Conservation (phyloP, 1,140 invertebrate genomes). For the Hylaeus volcanicus region DNA sequence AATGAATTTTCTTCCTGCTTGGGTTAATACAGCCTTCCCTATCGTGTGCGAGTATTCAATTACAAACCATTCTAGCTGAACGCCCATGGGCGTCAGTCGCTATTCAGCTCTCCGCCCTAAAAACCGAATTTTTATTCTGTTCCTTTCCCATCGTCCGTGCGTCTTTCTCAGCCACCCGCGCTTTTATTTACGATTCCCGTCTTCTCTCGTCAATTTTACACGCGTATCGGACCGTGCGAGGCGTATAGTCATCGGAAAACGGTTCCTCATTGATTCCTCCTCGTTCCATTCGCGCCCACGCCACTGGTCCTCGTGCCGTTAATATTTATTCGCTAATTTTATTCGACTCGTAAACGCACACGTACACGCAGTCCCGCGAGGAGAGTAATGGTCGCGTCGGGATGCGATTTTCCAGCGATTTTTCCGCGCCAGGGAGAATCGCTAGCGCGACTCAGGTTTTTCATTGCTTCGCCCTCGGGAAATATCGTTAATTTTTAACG, state of each 20-base stretch:
- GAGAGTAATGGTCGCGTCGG: constrained; percentile 6
- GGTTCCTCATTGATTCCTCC: constrained; percentile 26
- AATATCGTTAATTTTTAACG: constrained; percentile 38
- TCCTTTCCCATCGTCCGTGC: too few species aligned
- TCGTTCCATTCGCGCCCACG: not conserved
- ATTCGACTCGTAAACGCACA: constrained; percentile 15
- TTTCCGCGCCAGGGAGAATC: not conserved
- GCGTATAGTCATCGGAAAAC: constrained; percentile 23
- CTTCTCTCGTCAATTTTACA: not conserved
- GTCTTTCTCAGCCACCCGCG: too few species aligned
- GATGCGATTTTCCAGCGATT: constrained; percentile 13
- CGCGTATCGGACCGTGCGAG: too few species aligned
- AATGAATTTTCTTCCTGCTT: too few species aligned
- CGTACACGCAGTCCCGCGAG: not conserved
- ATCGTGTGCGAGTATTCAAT: too few species aligned
- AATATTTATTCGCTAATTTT: constrained; percentile 47
- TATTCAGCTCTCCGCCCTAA: too few species aligned
- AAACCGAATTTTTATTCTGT: too few species aligned
- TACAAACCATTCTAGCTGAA: too few species aligned
- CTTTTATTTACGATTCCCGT: too few species aligned
- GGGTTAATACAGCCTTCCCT: too few species aligned
- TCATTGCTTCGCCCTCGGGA: constrained; percentile 12
- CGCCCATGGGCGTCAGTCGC: too few species aligned
- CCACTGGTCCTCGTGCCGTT: not conserved
- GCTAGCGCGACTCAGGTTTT: not conserved